Evolutionary conservation across 2,113 vertebrate species (phyloP), one percentile per base, ranked within the genome.

Genomic region (Pardalotus punctatus): DNA sequence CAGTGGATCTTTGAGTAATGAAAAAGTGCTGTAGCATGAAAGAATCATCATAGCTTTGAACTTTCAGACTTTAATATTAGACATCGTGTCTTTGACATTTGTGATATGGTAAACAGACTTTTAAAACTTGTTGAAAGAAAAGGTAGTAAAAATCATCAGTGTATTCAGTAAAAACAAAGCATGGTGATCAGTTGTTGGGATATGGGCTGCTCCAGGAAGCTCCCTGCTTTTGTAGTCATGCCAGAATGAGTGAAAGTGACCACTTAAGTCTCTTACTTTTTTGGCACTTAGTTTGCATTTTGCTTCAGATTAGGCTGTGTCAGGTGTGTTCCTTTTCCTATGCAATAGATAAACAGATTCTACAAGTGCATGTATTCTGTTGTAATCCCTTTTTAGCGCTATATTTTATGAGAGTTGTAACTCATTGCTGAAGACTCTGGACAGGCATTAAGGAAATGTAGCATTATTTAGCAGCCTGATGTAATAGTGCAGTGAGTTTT

Each of bases 371-470:
- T 21, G 9, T 43, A 24, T 23, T 28, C 27, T 3, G 6, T 14
- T 62, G 2, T 42, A 54, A 58, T 78, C 18, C 14, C 3, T 71
- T 60, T 79, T 22, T 45, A 67, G 19, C 6, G 1, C 5, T 27
- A 2, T 64, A 2, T 80, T 72, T 78, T 58, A 33, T 0, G 1
- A 74, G 45, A 38, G 17, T 81, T 2, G 0, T 48, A 53, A 19
- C 22, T 8, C 21, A 10, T 67, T n/a, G 35, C 22, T 60, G 28
- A 67, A 67, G 21, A 53, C 22, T 66, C 12, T 81, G 17, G 25
- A 56, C 61, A 15, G 17, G 11, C n/a, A 25, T 65, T 65, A 81
- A 66, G 47, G 27, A 66, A 57, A 56, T 35, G 4, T 58, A 74
- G 42, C 7, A 3, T 74, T 93, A 29, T 47, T 85, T 38, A 72